Conservation (phyloP, 2,113 vertebrate species). For the Crotophaga sulcirostris region DNA sequence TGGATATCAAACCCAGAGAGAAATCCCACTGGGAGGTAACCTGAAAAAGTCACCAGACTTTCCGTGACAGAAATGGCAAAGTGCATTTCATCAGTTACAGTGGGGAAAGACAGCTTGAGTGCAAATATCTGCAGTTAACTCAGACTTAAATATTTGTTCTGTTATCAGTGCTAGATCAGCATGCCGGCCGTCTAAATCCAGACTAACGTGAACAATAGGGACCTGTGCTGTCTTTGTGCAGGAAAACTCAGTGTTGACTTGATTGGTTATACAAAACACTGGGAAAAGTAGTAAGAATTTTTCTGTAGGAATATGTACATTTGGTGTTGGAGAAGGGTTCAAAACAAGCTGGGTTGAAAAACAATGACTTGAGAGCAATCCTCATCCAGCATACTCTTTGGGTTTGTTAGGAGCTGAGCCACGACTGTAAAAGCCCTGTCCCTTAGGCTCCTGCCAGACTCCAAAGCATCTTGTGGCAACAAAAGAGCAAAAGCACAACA, state of each 20-base stretch:
- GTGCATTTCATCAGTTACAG: background rate
- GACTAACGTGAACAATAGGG: background rate
- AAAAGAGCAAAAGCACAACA: background rate
- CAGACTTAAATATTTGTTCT: conserved; percentile 18
- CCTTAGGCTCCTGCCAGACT: background rate
- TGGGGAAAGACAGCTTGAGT: background rate
- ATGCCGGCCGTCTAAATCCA: background rate
- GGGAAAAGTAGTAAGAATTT: background rate
- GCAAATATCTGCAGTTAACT: background rate
- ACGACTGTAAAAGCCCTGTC: background rate
- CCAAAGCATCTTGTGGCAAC: background rate
- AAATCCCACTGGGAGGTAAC: background rate
- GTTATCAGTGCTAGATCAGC: background rate
- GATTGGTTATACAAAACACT: background rate
- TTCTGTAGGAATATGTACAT: background rate
- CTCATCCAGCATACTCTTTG: background rate
- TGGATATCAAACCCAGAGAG: background rate
- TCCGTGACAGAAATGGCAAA: background rate
- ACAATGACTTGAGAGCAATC: background rate
- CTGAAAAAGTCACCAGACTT: background rate
- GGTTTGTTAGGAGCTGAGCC: background rate
- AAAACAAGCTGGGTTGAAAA: background rate
- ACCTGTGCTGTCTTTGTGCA: accelerated
- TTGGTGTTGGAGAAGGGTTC: background rate
- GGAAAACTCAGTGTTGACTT: background rate